These are phyloP conservation scores for Drosophila pseudotakahashii DNA, from an alignment of 2,888 invertebrate genomes.

Conservation along the genomic window DNA sequence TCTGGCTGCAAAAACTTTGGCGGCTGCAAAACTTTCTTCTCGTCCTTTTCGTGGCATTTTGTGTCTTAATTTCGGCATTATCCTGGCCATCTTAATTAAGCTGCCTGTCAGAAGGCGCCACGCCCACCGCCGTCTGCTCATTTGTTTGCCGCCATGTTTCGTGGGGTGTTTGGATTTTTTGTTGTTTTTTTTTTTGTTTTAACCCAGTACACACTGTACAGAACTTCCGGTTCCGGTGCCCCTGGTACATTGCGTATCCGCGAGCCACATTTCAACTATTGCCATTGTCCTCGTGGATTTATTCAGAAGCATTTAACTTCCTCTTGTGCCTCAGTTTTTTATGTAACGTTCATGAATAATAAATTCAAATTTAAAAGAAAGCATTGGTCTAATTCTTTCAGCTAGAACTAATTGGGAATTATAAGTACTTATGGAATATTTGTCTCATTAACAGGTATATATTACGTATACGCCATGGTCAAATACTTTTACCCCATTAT, in stretches of 20 bases:
- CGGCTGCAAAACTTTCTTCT: constrained; percentile 12
- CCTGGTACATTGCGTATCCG: constrained; percentile 38
- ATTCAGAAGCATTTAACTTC: constrained; percentile 5
- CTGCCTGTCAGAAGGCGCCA: constrained; percentile 48
- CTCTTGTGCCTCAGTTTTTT: not conserved
- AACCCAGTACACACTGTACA: constrained; percentile 7
- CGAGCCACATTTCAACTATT: constrained; percentile 13
- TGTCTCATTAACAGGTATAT: too few relatives aligned
- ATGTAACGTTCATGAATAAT: too few relatives aligned
- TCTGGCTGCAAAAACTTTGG: constrained; percentile 11
- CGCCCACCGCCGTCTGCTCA: constrained; percentile 41
- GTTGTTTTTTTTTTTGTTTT: not conserved
- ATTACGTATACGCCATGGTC: constrained; percentile 1
- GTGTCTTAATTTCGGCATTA: constrained; percentile 63
- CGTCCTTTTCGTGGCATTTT: constrained; percentile 20
- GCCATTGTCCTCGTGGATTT: constrained; percentile 18
- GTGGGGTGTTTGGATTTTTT: constrained; percentile 24
- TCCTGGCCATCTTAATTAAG: constrained; percentile 65
- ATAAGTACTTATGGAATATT: too few relatives aligned
- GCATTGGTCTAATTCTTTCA: too few relatives aligned
- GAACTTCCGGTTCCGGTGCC: constrained; percentile 54
- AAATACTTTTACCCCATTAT: not conserved
- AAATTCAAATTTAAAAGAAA: too few relatives aligned
- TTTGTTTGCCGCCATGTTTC: constrained; percentile 50
- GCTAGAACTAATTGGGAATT: too few relatives aligned